Percentiles rank a stretch among this genome's conserved stretches.
Evolutionary conservation across 1,140 invertebrate species (phyloP).

Genomic region (Carcinoscorpius rotundicauda): DNA sequence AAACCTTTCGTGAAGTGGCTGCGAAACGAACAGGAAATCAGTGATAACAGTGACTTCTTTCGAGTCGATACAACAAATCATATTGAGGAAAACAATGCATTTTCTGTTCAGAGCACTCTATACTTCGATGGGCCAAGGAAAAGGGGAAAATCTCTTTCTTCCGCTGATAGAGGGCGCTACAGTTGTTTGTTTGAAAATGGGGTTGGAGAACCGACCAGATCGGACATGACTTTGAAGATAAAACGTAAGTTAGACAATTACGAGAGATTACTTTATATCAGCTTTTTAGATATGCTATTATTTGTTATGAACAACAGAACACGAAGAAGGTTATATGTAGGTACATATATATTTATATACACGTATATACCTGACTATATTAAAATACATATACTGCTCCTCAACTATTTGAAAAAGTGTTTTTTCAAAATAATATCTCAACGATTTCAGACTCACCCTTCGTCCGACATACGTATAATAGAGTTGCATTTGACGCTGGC

Average conservation of each 20-base stretch:
- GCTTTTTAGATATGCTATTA: too few species aligned
- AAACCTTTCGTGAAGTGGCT: constrained; percentile 68
- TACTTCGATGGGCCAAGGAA: constrained; percentile 62
- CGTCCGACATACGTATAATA: constrained; percentile 65
- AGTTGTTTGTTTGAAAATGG: constrained; percentile 80
- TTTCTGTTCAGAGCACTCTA: constrained; percentile 68
- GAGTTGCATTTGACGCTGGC: constrained; percentile 71
- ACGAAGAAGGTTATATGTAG: too few species aligned
- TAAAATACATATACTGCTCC: too few species aligned
- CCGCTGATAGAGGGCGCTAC: constrained; percentile 72
- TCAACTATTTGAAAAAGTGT: not conserved
- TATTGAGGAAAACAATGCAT: constrained; percentile 53
- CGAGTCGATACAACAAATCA: constrained; percentile 62
- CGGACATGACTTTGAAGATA: constrained; percentile 61
- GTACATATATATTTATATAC: too few species aligned
- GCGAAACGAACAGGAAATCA: constrained; percentile 65
- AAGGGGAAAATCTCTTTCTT: constrained; percentile 29
- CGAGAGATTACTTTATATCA: too few species aligned
- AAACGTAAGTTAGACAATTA: constrained; percentile 53
- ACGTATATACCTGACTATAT: too few species aligned
- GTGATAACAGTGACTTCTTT: constrained; percentile 48
- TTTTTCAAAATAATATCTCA: not conserved
- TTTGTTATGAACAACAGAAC: too few species aligned
- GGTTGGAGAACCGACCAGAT: constrained; percentile 64
- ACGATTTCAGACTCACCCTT: constrained; percentile 60